A percentile compares a stretch with the other conserved stretches of the same genome.
These are phyloP conservation scores for Leptodirus hochenwartii DNA, from an alignment of 2,888 invertebrate species.

Conservation along the genomic window DNA sequence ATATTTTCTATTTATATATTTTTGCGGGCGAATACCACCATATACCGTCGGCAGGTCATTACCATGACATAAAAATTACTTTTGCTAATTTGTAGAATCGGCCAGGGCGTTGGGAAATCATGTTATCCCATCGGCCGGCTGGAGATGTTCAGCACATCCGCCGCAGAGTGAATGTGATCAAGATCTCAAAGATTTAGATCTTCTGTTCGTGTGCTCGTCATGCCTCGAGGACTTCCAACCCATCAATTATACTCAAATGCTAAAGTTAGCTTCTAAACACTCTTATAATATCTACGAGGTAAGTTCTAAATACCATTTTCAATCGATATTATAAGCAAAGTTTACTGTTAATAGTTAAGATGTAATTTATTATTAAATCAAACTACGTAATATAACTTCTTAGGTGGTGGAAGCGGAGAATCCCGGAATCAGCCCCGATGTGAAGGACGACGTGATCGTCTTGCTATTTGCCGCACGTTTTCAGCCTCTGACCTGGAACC, in stretches of 20 bases:
- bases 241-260: slow-evolving; percentile 19
- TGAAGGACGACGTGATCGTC: slow-evolving; percentile 53
- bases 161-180: slow-evolving; percentile 20
- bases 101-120: slow-evolving; percentile 32
- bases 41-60: too few species aligned
- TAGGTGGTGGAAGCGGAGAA: slow-evolving; percentile 34
- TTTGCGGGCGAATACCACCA: too few species aligned
- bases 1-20: too few species aligned
- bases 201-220: slow-evolving; percentile 21
- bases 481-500: slow-evolving; percentile 52
- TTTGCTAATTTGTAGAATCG: slow-evolving; percentile 35
- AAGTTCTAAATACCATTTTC: neutral
- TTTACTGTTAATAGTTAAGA: slow-evolving; percentile 1
- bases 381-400: slow-evolving; percentile 12
- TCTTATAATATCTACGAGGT: too few species aligned
- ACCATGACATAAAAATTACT: too few species aligned
- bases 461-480: slow-evolving; percentile 51
- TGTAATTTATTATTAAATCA: too few species aligned
- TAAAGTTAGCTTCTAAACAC: too few species aligned
- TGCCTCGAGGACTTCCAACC: slow-evolving; percentile 25
- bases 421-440: slow-evolving; percentile 42
- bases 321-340: too few species aligned
- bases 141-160: slow-evolving; percentile 25
- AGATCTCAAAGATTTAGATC: too few species aligned
- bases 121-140: slow-evolving; percentile 25